Evolutionary conservation across 2,888 invertebrate genomes (phyloP), one percentile per base, ranked within the genome.

Genomic region (Ischnus inquisitorius): DNA sequence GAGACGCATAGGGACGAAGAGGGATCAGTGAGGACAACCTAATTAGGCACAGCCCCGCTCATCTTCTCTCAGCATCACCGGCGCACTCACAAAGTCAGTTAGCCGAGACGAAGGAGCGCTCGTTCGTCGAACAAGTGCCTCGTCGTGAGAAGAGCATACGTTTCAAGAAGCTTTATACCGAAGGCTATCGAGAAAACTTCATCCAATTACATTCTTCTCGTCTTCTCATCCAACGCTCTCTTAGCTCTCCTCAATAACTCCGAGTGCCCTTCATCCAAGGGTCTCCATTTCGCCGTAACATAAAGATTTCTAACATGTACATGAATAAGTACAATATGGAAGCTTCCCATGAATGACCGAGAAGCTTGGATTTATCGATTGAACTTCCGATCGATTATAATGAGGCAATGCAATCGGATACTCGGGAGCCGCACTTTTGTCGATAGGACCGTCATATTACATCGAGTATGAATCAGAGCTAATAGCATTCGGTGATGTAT

Each of bases 1-100:
- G 34, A 34, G 4, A 34, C 34, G 34, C 34, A 34, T 34, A 8
- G 5, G n/a, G 14, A 64, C 28, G 3, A 10, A 19, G 8, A 39
- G n/a, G n/a, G 43, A 19, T 5, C 57, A 2, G 25, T 14, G n/a
- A 16, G 25, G 43, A 25, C n/a, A 65, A 77, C 43, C 72, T 62
- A 84, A 84, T 82, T 77, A 80, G 68, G 34, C 48, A 65, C 34
- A 51, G 68, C 76, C 76, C n/a, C 68, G 28, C 64, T 82, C 72
- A 79, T 82, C 67, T 72, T n/a, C 60, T 46, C 72, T 12, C 8
- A 22, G 68, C 28, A 34, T n/a, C 48, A 68, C 46, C 22, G 64
- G n/a, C 46, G 82, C 48, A 41, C 51, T 48, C 69, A 48, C 46
- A 68, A 69, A 79, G 46, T 82, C 64, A 79, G 46, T 82, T 46